Evolutionary conservation across 2,797 vertebrate genomes (phyloP), one percentile per base, ranked within the genome.

Genomic region (Clamator glandarius): DNA sequence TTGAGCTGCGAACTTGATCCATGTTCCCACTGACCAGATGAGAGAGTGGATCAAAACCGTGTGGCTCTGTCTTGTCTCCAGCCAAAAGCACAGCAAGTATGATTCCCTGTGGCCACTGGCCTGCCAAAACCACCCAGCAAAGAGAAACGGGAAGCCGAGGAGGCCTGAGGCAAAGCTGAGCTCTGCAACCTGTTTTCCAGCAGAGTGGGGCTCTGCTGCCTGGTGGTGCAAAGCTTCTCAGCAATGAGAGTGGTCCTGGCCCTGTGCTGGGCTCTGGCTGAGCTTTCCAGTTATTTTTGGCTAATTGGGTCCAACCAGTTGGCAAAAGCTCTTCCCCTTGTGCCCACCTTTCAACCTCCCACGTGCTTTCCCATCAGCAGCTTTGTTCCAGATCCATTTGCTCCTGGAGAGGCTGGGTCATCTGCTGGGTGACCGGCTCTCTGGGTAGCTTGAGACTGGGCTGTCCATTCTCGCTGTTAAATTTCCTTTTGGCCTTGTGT

Each of bases 351-450:
- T 44, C 59, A 33, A 21, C 41, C 48, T 87, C 11, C 50, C 50
- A 14, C 2, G 1, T 33, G 33, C 69, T 54, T 35, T 62, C 36
- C 54, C 4, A 0, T 20, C 51, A 42, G 80, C 39, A 59, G 44
- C 51, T 79, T 52, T 31, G 11, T 19, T 72, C 29, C 63, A 11
- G 35, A 12, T 17, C 46, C 1, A 2, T 75, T 48, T 48, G 80
- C 59, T 50, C 39, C 44, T 18, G 2, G 52, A 54, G 39, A 21
- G 44, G 51, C 28, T 0, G 4, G 29, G 42, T 48, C 46, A 16
- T 11, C 48, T 19, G 8, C 24, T 29, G 52, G 15, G 8, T 8
- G 24, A 20, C 44, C 21, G 1, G 0, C 31, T n/a, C 52, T 41
- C n/a, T 0, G 0, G 36, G 50, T 21, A 52, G 33, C 58, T 73